Evolutionary conservation across 2,113 vertebrate genomes (phyloP), one percentile per base, ranked within the genome.

Genomic region (Callipepla californica): DNA sequence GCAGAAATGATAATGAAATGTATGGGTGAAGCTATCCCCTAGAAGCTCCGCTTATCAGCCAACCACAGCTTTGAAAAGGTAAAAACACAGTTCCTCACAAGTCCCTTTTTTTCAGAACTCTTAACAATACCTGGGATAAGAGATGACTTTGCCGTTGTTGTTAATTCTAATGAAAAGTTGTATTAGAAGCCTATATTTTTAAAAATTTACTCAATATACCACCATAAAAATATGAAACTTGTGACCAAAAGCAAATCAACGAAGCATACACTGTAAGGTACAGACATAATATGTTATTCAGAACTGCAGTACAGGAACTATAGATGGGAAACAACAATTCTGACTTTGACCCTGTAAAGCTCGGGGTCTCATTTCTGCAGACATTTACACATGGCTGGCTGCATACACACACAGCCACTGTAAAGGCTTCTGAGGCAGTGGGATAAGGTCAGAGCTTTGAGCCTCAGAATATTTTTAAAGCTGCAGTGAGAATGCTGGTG

Each of bases 1-100:
- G 50, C 34, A 80, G 74, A 93, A 89, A 87, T 68, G 57, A 89
- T 2, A 67, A 63, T 9, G 38, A 95, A 95, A 92, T 50, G 34
- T 70, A 92, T 58, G 51, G 70, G 47, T 16, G 2, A 87, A 90
- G 80, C 70, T 73, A 47, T 26, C 53, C 38, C 38, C 9, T 4
- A 84, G 47, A 36, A 93, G 45, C 30, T n/a, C 58, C 48, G 23
- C 7, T 0, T 74, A 87, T 81, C 53, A 90, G 44, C 23, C 53
- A 78, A 45, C 84, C 58, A 81, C 32, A 25, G 21, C 36, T 90
- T 30, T 61, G 28, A 68, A 62, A 93, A 74, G 23, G 15, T 59
- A 45, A 63, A 84, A 86, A 38, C 15, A 25, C 32, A 72, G 38
- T 26, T 68, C 67, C 22, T 36, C 57, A 5, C 11, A 45, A 65